A percentile compares a stretch with the other conserved stretches of the same genome.
Conservation (phyloP, 2,113 vertebrate species). For the Tinamus guttatus region DNA sequence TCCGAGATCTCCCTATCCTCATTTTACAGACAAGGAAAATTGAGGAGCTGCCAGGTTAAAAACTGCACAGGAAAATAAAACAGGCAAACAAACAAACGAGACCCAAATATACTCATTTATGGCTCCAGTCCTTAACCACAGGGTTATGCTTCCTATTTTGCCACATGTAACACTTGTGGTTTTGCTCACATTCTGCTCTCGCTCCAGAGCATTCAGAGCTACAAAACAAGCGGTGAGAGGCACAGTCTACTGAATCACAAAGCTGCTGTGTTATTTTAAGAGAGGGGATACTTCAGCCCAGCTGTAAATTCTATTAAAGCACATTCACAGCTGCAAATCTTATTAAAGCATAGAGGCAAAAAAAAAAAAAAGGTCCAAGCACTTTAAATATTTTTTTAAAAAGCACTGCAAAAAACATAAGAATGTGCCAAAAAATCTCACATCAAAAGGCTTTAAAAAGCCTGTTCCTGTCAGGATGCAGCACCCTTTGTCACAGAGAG, state of each 20-base stretch:
- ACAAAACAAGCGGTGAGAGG: not conserved
- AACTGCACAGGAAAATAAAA: not conserved
- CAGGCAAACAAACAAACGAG: not conserved
- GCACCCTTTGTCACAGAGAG: not conserved
- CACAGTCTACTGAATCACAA: not conserved
- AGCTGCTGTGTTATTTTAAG: slow-evolving; percentile 6
- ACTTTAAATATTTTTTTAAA: not conserved
- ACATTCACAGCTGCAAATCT: slow-evolving; percentile 38
- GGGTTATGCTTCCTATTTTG: not conserved
- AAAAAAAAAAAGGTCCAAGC: not conserved
- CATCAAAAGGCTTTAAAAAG: slow-evolving; percentile 28
- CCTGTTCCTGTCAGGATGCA: not conserved
- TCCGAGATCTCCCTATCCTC: not conserved
- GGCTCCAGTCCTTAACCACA: not conserved
- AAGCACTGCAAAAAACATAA: not conserved
- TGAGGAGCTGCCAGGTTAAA: not conserved
- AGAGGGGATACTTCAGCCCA: slow-evolving; percentile 29
- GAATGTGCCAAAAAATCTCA: not conserved
- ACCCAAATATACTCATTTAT: accelerated
- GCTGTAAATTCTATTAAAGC: slow-evolving; percentile 40
- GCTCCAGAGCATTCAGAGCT: not conserved
- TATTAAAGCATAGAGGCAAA: not conserved
- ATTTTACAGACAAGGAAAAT: accelerated
- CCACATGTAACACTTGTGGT: not conserved
- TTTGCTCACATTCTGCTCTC: not conserved